phyloP scores from a whole-genome alignment of 2,113 vertebrate species.

The Corapipo altera region DNA sequence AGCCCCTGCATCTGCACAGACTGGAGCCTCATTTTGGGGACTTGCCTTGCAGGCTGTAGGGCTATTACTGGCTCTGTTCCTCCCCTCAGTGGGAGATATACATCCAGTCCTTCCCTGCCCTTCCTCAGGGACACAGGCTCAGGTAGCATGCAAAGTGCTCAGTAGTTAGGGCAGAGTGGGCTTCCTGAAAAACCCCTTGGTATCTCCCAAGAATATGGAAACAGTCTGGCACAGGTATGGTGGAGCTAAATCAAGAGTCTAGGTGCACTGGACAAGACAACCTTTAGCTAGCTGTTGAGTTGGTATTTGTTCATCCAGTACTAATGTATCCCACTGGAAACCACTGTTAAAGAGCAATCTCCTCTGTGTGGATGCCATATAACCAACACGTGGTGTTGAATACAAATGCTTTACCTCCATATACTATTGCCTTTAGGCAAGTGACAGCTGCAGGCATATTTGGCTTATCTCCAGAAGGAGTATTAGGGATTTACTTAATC shows the following conservation, averaged over 20 bases:
- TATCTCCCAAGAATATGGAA: background rate
- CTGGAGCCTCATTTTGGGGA: background rate
- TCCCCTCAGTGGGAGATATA: rapidly evolving
- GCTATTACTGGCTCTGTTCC: background rate
- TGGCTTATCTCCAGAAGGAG: background rate
- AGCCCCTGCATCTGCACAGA: background rate
- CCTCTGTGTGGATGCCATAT: background rate
- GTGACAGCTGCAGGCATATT: background rate
- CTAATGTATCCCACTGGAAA: background rate
- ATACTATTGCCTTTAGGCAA: background rate
- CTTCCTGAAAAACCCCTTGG: background rate
- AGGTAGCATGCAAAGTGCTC: background rate
- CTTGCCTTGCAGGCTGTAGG: background rate
- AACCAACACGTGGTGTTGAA: background rate
- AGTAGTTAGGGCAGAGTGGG: background rate
- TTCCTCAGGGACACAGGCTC: background rate
- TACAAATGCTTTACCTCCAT: background rate
- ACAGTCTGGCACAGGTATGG: background rate
- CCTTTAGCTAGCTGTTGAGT: background rate
- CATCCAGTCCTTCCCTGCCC: background rate
- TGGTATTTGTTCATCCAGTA: background rate
- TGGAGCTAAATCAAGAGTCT: background rate
- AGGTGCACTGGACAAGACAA: background rate
- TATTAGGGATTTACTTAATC: background rate
- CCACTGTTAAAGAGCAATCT: background rate